Conservation (phyloP, 1,140 invertebrate species). For the Drosophila mauritiana region DNA sequence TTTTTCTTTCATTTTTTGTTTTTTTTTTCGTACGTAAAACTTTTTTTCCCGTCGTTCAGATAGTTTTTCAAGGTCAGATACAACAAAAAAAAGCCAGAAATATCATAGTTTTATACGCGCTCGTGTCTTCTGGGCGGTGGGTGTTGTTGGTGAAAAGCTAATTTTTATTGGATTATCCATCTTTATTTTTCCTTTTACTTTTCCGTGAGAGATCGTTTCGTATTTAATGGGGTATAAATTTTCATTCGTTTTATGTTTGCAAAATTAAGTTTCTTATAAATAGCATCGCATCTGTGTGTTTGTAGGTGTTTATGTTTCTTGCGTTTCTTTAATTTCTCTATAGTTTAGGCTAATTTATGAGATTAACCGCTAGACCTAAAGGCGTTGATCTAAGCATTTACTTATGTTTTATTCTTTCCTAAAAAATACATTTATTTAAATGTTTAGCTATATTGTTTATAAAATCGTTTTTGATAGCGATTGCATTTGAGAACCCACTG, state of each 20-base stretch:
- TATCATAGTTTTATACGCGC: conserved; percentile 39
- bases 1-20: conserved; percentile 23
- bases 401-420: not conserved
- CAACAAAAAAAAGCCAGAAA: conserved; percentile 25
- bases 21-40: conserved; percentile 12
- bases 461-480: no score
- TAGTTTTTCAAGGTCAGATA: conserved; percentile 41
- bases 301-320: conserved; percentile 19
- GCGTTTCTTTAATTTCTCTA: not conserved
- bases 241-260: conserved; percentile 39
- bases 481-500: no score
- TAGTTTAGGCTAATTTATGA: conserved; percentile 38
- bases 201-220: conserved; percentile 24
- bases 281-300: conserved; percentile 23
- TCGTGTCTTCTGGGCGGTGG: conserved; percentile 34
- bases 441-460: not conserved
- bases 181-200: conserved; percentile 20
- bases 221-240: conserved; percentile 62
- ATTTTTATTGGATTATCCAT: conserved; percentile 26
- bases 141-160: conserved; percentile 31
- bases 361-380: conserved; percentile 19
- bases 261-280: conserved; percentile 47
- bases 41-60: conserved; percentile 12
- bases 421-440: no score
- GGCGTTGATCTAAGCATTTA: not conserved